Percentiles rank a stretch among this genome's conserved stretches.
phyloP scores from a whole-genome alignment of 2,888 invertebrate genomes.

The Philaethria dido region DNA sequence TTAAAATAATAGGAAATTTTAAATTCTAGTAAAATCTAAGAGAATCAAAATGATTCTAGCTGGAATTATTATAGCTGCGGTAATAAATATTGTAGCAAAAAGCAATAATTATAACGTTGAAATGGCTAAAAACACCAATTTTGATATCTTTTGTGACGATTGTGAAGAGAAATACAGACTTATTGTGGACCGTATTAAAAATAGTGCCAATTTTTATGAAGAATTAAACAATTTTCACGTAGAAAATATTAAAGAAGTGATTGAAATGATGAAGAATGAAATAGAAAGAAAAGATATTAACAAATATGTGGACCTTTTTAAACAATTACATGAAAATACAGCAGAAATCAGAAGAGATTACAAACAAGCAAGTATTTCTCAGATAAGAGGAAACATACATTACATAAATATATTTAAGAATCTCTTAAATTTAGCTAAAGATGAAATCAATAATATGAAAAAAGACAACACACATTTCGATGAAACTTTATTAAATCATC shows the following conservation, averaged over 20 bases:
- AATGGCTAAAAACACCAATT: conserved; percentile 24
- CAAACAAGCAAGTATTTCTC: background rate
- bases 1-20: background rate
- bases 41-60: conserved; percentile 33
- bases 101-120: conserved; percentile 38
- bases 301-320: background rate
- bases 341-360: background rate
- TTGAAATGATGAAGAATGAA: background rate
- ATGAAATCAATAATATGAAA: background rate
- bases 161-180: background rate
- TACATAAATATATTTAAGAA: background rate
- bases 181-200: background rate
- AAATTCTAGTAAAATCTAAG: background rate
- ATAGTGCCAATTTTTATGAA: background rate
- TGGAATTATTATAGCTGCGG: conserved; percentile 14
- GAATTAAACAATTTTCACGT: background rate
- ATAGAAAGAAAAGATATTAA: background rate
- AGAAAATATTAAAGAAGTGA: background rate
- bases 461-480: background rate
- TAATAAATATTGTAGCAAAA: conserved; percentile 36
- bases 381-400: background rate
- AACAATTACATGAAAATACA: background rate
- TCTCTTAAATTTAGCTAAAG: background rate
- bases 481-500: background rate
- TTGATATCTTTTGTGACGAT: conserved; percentile 17